Conservation (phyloP, 53 echinoderm and acorn worm genomes). For the Echinometra lucunter region DNA sequence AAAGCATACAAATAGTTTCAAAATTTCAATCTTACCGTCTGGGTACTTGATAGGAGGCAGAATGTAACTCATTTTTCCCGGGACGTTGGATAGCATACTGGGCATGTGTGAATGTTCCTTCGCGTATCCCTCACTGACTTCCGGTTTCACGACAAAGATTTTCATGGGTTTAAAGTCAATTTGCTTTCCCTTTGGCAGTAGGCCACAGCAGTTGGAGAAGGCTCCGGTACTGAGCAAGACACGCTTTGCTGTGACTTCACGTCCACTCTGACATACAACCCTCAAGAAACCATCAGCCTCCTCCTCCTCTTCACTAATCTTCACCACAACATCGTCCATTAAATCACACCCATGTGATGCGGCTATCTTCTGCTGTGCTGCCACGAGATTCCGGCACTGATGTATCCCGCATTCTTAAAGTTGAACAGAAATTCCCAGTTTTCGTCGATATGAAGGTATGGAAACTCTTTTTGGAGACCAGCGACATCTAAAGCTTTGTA, state of each 20-base stretch:
- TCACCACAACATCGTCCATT: constrained; percentile 71
- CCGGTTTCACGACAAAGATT: constrained; percentile 73
- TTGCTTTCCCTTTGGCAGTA: constrained; percentile 62
- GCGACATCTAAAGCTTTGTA: neutral
- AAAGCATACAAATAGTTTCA: no score
- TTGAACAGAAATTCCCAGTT: constrained; percentile 37
- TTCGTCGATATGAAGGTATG: constrained; percentile 59
- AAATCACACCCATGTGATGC: constrained; percentile 71
- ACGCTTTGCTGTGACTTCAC: constrained; percentile 57
- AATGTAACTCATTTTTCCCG: constrained; percentile 21
- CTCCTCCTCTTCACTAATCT: constrained; percentile 1
- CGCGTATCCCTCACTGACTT: constrained; percentile 76
- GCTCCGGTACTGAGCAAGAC: constrained; percentile 78
- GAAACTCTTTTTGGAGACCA: constrained; percentile 35
- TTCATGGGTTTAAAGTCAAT: constrained; percentile 65
- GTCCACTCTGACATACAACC: constrained; percentile 61
- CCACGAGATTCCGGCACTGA: constrained; percentile 72
- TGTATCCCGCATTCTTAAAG: constrained; percentile 62
- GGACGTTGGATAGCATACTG: constrained; percentile 3
- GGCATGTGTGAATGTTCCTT: constrained; percentile 80
- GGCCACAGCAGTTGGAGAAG: constrained; percentile 70
- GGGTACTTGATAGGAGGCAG: constrained; percentile 91
- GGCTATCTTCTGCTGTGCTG: constrained; percentile 76
- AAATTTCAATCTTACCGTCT: constrained; percentile 75
- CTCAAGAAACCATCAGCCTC: constrained; percentile 1